Base-by-base conservation (phyloP, 2,113 vertebrate genomes). In the Pogonocichla stellata region DNA sequence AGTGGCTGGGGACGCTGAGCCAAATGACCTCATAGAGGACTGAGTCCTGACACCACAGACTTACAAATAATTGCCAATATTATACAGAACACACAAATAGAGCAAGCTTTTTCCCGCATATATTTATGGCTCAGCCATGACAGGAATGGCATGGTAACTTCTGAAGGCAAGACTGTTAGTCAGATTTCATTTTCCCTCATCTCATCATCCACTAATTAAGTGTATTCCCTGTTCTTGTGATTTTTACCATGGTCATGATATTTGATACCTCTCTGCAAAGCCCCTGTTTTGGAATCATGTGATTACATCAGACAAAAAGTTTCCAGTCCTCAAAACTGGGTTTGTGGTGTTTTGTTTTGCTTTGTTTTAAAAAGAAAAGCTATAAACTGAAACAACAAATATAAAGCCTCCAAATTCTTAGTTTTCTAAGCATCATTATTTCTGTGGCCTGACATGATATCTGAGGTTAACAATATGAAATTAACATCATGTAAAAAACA, bases 11-110 rank as follows among this genome's bases (percentile, higher is more conserved):
- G 40, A 67, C 83, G 60, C 31, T 83, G 88, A 92, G 92, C 85
- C 93, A 94, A 93, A 88, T 91, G 90, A 96, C 71, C 85, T 95
- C 95, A 95, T 40, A 48, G 79, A 70, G 34, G 15, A 43, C 51
- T 64, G 54, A 34, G 74, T 58, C 66, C 67, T 80, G 54, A 96
- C 69, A 86, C 56, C 87, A 80, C 33, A 64, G 72, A 74, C 29
- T 79, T 74, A 56, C 1, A 86, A 90, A 88, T 75, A 51, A 86
- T 79, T 78, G 56, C 56, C 56, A 60, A 5, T 74, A 36, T 19
- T 58, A 45, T 45, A 78, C 38, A 81, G 61, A 17, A 71, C 42
- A 60, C 38, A 71, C 29, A 86, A 67, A 86, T 1, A 66, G 10
- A 80, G 17, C 12, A 87, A 24, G 22, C 8, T 86, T 92, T 94